Conservation (phyloP, 2,888 invertebrate genomes). For the Cylindroiulus punctatus region DNA sequence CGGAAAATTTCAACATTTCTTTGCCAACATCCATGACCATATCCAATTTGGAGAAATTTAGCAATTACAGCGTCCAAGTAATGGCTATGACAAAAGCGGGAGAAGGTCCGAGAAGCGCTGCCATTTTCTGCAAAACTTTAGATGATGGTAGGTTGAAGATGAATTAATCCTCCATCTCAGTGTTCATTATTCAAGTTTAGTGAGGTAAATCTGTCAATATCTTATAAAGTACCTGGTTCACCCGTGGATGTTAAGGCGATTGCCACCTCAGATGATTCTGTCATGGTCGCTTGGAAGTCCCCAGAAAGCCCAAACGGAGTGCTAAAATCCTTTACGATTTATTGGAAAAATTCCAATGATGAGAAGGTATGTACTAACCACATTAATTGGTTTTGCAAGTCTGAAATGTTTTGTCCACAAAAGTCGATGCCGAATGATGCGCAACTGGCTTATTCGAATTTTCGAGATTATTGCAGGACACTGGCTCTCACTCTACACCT, state of each 20-base stretch:
- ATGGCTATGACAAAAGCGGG: slow-evolving; percentile 86
- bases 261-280: slow-evolving; percentile 90
- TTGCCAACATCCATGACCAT: slow-evolving; percentile 52
- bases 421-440: background rate
- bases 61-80: slow-evolving; percentile 88
- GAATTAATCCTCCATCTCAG: too few relatives aligned
- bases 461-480: slow-evolving; percentile 53
- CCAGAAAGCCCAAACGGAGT: slow-evolving; percentile 93
- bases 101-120: slow-evolving; percentile 80
- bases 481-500: slow-evolving; percentile 23
- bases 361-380: slow-evolving; percentile 68
- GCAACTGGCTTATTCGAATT: slow-evolving; percentile 50
- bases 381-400: slow-evolving; percentile 16
- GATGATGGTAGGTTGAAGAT: slow-evolving; percentile 80
- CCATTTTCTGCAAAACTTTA: slow-evolving; percentile 83
- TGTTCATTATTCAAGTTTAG: background rate
- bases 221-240: slow-evolving; percentile 82
- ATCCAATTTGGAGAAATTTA: slow-evolving; percentile 75
- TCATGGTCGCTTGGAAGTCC: slow-evolving; percentile 92
- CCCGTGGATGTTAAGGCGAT: slow-evolving; percentile 92
- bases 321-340: slow-evolving; percentile 91
- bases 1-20: slow-evolving; percentile 51
- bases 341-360: slow-evolving; percentile 70
- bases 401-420: background rate
- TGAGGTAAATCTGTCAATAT: slow-evolving; percentile 63